phyloP scores from a whole-genome alignment of 2,113 vertebrate genomes.

The Pygoscelis antarcticus region DNA sequence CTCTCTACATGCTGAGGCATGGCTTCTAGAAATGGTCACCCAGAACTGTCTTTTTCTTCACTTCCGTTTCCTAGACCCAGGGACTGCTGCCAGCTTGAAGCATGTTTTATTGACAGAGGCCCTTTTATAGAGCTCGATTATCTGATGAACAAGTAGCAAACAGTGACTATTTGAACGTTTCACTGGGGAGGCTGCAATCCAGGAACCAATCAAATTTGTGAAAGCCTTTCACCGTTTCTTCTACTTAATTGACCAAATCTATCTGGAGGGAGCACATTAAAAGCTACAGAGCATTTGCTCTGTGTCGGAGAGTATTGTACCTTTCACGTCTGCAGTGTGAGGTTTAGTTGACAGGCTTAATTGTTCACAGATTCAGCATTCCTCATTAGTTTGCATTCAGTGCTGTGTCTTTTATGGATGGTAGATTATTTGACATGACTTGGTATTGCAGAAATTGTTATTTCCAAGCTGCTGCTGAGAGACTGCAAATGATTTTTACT shows the following conservation, averaged over 20 bases:
- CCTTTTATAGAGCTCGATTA: background rate
- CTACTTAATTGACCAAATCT: background rate
- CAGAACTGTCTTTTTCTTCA: background rate
- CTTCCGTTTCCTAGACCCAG: background rate
- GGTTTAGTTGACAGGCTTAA: conserved; percentile 1
- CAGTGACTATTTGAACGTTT: background rate
- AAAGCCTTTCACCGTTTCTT: conserved; percentile 22
- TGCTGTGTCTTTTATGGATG: conserved; percentile 17
- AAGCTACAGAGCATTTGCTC: background rate
- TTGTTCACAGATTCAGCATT: conserved; percentile 3
- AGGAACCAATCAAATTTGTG: background rate
- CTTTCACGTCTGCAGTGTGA: background rate
- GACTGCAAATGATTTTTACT: conserved; percentile 41
- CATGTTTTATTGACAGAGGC: background rate
- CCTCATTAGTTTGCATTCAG: conserved; percentile 36
- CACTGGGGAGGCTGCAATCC: background rate
- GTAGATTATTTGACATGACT: conserved; percentile 47
- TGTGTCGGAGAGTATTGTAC: background rate
- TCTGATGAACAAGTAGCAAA: background rate
- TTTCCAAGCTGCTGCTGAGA: conserved; percentile 42
- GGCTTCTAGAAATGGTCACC: background rate
- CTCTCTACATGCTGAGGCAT: background rate
- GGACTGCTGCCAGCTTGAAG: background rate
- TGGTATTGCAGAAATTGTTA: conserved; percentile 32
- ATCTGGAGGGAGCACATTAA: background rate